Evolutionary conservation across 2,113 vertebrate genomes (phyloP).

Genomic region (Cettia cetti): DNA sequence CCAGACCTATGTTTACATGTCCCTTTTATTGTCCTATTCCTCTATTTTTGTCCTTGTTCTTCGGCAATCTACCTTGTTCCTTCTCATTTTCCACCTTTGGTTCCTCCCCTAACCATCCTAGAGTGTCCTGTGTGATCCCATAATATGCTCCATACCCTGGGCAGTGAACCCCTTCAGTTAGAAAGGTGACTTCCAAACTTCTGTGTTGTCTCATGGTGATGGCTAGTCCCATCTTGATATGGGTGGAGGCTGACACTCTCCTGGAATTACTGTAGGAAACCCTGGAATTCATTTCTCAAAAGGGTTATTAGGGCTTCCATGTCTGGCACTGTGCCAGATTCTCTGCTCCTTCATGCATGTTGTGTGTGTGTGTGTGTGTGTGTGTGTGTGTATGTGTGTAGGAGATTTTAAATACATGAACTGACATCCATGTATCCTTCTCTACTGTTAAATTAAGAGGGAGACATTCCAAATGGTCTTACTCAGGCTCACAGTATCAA

Average conservation of each 20-base stretch:
- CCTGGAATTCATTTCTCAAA: not conserved
- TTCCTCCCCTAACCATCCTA: not conserved
- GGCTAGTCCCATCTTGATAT: not conserved
- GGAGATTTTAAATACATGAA: not conserved
- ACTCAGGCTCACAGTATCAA: not conserved
- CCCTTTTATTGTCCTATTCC: not conserved
- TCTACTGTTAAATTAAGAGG: not conserved
- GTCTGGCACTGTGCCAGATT: not conserved
- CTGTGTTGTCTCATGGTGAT: not conserved
- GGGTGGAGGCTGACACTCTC: not conserved
- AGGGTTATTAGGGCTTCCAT: not conserved
- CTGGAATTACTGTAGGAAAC: not conserved
- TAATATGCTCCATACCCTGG: not conserved
- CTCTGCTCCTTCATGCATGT: fast-evolving
- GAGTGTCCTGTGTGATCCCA: not conserved
- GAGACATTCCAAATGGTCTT: not conserved
- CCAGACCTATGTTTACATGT: not conserved
- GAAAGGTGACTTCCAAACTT: not conserved
- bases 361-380: too few relatives aligned
- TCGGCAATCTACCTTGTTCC: not conserved
- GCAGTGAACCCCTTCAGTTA: not conserved
- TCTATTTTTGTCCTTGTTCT: not conserved
- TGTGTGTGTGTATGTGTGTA: not conserved
- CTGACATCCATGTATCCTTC: not conserved
- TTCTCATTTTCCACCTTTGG: not conserved